phyloP scores from a whole-genome alignment of 2,113 vertebrate species.

The Plecturocebus donacophilus region DNA sequence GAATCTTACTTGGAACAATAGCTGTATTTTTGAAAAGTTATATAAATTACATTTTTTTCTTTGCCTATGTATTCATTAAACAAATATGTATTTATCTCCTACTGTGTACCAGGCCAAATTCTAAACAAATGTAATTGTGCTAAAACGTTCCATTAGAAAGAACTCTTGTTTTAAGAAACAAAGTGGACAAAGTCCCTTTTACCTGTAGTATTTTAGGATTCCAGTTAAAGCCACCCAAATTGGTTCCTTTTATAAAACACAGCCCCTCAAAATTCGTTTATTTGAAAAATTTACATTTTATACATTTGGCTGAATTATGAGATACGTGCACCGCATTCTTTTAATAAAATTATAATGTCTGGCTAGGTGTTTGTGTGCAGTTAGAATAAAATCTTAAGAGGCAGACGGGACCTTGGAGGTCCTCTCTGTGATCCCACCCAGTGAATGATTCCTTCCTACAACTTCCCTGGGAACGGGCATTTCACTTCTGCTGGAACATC shows the following conservation, averaged over 20 bases:
- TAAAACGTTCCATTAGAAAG: background rate
- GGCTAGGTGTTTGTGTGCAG: background rate
- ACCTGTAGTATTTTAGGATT: background rate
- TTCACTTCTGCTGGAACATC: background rate
- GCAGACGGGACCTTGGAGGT: background rate
- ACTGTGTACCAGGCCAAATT: background rate
- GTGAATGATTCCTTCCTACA: background rate
- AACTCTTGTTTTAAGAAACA: background rate
- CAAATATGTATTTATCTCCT: background rate
- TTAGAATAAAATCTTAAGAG: slow-evolving; percentile 27
- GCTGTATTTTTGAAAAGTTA: background rate
- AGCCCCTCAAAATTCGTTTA: background rate
- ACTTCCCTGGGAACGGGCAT: background rate
- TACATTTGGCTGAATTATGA: background rate
- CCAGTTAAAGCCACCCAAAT: background rate
- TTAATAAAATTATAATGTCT: slow-evolving; percentile 14
- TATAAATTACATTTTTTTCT: background rate
- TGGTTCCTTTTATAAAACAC: background rate
- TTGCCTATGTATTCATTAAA: background rate
- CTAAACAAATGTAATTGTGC: background rate
- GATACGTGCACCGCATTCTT: background rate
- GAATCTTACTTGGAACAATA: background rate
- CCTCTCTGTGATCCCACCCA: background rate
- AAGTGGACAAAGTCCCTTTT: background rate
- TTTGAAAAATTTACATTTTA: background rate